These are phyloP conservation scores for Fistularia tabacaria DNA, from an alignment of 2,797 vertebrate species.

Conservation along the genomic window DNA sequence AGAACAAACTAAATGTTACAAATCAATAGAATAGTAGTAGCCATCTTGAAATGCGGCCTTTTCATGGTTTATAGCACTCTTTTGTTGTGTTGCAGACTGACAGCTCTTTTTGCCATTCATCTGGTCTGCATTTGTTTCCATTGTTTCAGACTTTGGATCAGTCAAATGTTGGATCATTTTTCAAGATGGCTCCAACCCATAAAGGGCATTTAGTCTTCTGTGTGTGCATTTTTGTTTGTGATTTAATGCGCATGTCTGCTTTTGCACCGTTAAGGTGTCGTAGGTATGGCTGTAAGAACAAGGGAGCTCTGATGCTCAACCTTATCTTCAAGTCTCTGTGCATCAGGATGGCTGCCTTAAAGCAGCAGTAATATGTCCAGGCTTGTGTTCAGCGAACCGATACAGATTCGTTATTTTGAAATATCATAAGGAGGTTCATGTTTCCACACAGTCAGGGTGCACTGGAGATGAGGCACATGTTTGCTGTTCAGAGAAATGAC, in stretches of 20 bases:
- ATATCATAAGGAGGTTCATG: slow-evolving; percentile 52
- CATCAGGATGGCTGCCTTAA: slow-evolving; percentile 67
- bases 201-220: slow-evolving; percentile 53
- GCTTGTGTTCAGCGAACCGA: slow-evolving; percentile 64
- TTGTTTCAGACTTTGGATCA: slow-evolving; percentile 53
- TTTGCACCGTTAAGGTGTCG: slow-evolving; percentile 60
- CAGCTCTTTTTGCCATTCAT: slow-evolving; percentile 9
- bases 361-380: slow-evolving; percentile 64
- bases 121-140: slow-evolving; percentile 39
- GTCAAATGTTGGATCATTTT: slow-evolving; percentile 48
- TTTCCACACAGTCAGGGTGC: slow-evolving; percentile 57
- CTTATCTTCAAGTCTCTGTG: slow-evolving; percentile 58
- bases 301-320: slow-evolving; percentile 62
- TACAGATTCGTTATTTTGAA: slow-evolving; percentile 33
- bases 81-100: slow-evolving; percentile 7
- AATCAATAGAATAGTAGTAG: slow-evolving; percentile 6
- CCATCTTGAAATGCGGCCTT: slow-evolving; percentile 55
- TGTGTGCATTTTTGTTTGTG: slow-evolving; percentile 3
- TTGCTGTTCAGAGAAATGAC: slow-evolving; percentile 65
- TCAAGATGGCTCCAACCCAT: slow-evolving; percentile 55
- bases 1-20: slow-evolving; percentile 36
- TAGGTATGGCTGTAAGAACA: slow-evolving; percentile 74
- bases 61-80: slow-evolving; percentile 46
- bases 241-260: slow-evolving; percentile 1
- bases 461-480: slow-evolving; percentile 74